These are phyloP conservation scores for Unio delphinus DNA, from an alignment of 2,888 invertebrate genomes.

Conservation along the genomic window DNA sequence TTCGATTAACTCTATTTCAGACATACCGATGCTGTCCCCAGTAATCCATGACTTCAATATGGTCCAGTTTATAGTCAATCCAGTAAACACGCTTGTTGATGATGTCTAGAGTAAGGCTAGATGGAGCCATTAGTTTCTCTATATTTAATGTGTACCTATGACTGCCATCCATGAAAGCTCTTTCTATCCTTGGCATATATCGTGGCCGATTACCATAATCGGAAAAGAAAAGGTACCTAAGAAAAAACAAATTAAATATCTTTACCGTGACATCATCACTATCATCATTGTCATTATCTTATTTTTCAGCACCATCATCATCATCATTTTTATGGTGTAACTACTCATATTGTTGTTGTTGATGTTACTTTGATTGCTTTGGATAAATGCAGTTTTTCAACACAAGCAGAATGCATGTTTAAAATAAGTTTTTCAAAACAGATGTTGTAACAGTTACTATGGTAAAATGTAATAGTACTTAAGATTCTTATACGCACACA, in stretches of 20 bases:
- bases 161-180: conserved; percentile 85
- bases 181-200: conserved; percentile 81
- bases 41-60: conserved; percentile 96
- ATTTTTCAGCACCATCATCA: background rate
- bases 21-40: conserved; percentile 83
- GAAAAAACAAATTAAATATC: conserved; percentile 55
- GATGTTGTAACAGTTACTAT: no score
- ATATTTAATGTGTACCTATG: conserved; percentile 82
- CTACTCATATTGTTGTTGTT: no score
- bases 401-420: no score
- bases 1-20: background rate
- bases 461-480: no score
- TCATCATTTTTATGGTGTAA: background rate
- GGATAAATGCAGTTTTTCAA: no score
- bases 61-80: conserved; percentile 95
- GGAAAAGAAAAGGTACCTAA: conserved; percentile 75
- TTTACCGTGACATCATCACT: background rate
- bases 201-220: conserved; percentile 74
- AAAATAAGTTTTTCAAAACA: no score
- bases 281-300: no score
- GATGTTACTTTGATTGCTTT: no score
- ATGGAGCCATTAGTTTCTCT: conserved; percentile 94
- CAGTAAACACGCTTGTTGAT: conserved; percentile 92
- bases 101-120: conserved; percentile 92
- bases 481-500: no score